These are phyloP conservation scores for Ooceraea biroi DNA, from an alignment of 1,140 invertebrate genomes.

Conservation along the genomic window DNA sequence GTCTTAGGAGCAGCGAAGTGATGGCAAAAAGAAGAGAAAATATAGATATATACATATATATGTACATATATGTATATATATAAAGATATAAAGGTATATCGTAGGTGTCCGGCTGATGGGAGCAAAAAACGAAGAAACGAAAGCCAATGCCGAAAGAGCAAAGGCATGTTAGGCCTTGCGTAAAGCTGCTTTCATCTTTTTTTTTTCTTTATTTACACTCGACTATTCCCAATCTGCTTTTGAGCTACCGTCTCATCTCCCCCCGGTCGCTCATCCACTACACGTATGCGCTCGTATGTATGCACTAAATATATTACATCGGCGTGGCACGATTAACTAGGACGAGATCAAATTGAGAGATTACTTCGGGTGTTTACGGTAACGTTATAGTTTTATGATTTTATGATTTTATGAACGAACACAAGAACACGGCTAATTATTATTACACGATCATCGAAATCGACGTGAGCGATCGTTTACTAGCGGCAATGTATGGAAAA, in stretches of 20 bases:
- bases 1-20: slow-evolving; percentile 63
- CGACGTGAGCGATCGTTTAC: neutral
- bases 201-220: slow-evolving; percentile 48
- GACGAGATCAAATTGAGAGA: slow-evolving; percentile 15
- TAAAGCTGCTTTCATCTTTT: slow-evolving; percentile 45
- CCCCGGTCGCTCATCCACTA: slow-evolving; percentile 57
- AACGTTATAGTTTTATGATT: neutral
- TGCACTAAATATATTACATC: slow-evolving; percentile 50
- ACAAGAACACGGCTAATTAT: neutral
- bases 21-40: slow-evolving; percentile 58
- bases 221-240: slow-evolving; percentile 38
- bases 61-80: slow-evolving; percentile 11
- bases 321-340: slow-evolving; percentile 31
- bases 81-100: slow-evolving; percentile 46
- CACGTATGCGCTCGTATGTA: neutral
- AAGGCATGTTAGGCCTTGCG: slow-evolving; percentile 61
- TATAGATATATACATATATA: slow-evolving; percentile 1
- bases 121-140: slow-evolving; percentile 68
- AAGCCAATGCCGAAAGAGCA: slow-evolving; percentile 67
- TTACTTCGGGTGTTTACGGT: neutral
- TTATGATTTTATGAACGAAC: no score
- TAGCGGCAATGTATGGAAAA: neutral
- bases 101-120: slow-evolving; percentile 42
- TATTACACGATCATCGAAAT: neutral
- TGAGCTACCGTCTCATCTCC: slow-evolving; percentile 64